Evolutionary conservation across 1,140 invertebrate species (phyloP).

Genomic region (Acromyrmex echinatior): DNA sequence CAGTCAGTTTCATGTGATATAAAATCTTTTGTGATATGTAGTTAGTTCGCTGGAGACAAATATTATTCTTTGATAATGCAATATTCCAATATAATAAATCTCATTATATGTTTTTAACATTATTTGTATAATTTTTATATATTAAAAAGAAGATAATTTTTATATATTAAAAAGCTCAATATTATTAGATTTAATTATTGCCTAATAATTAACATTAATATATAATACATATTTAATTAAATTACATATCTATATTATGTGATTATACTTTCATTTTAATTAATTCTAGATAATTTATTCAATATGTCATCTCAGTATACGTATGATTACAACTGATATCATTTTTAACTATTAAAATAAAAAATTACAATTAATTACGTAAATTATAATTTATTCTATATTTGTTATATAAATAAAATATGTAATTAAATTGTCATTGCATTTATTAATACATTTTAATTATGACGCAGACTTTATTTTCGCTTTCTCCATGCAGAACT

Average conservation of each 20-base stretch:
- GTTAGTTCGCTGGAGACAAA: neutral
- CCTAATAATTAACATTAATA: too few relatives aligned
- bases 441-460: slow-evolving; percentile 1
- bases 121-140: neutral
- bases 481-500: neutral
- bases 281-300: too few relatives aligned
- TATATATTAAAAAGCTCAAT: neutral
- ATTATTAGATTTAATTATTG: too few relatives aligned
- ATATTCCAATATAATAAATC: neutral
- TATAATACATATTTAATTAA: too few relatives aligned
- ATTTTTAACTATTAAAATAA: too few relatives aligned
- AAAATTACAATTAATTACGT: neutral
- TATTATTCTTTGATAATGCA: neutral
- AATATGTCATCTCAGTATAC: too few relatives aligned
- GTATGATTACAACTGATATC: too few relatives aligned
- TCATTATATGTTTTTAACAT: neutral
- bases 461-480: neutral
- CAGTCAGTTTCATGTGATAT: neutral
- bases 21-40: neutral
- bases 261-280: too few relatives aligned
- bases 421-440: neutral
- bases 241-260: too few relatives aligned
- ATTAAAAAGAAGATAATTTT: neutral
- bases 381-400: neutral
- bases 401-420: neutral